Evolutionary conservation across 2,113 vertebrate species (phyloP), one percentile per base, ranked within the genome.

Genomic region (Ibidorhyncha struthersii): DNA sequence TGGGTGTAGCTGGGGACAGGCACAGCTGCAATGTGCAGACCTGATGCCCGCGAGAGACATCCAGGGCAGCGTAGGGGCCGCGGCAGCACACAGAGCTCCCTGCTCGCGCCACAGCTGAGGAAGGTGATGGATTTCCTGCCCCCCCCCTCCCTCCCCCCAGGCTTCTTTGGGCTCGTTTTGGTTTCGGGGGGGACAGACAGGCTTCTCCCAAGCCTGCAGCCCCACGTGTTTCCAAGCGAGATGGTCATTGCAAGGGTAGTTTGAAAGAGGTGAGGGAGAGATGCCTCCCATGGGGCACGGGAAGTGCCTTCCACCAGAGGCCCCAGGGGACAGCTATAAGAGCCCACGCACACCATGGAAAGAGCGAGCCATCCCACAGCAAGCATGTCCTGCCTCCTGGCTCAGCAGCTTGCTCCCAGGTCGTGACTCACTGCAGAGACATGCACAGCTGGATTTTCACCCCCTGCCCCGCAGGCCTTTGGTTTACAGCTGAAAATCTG

Each of bases 391-490:
- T 91, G 81, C n/a, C 47, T 69, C 82, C 47, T 5, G n/a, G 45
- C 82, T 49, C 66, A 7, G 3, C 66, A 80, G 72, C 76, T 79
- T 70, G 79, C 50, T 89, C 78, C 74, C 47, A 38, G 83, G 62
- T n/a, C 4, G 1, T 97, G 96, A 97, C 62, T 97, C 96, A 96
- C 50, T 2, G 6, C 81, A 55, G 79, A 96, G 81, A 87, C 86
- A 82, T 10, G 94, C 78, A 62, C 92, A 90, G 92, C 86, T 95
- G 87, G 25, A 50, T 87, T 83, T 92, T 66, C 73, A 43, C 12
- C 50, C 58, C 43, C 78, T 63, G 77, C 36, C 80, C 73, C 0
- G 2, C 38, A 87, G 66, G 27, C 41, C 82, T 83, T 71, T 70
- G 82, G 10, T n/a, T 61, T 50, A 58, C 58, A 63, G 89, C 52